These are phyloP conservation scores for Eumacrocentrus americanus DNA, from an alignment of 2,888 invertebrate species.

Conservation along the genomic window DNA sequence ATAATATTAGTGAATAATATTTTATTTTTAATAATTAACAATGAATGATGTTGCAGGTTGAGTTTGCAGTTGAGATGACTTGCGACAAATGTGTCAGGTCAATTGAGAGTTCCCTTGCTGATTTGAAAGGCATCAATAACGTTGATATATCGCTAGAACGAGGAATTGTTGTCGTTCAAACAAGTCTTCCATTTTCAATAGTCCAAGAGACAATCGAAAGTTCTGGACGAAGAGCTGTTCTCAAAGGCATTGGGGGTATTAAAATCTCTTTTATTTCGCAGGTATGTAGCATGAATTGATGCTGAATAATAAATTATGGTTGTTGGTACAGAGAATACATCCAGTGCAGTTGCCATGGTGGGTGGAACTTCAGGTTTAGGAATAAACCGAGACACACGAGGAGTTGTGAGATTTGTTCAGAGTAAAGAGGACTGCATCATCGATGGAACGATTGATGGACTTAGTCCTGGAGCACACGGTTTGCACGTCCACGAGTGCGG, in stretches of 20 bases:
- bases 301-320: not conserved
- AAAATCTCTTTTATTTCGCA: conserved; percentile 1
- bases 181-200: conserved; percentile 66
- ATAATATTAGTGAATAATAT: too few species aligned
- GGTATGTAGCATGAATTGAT: not conserved
- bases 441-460: conserved; percentile 85
- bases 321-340: conserved; percentile 49
- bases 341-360: conserved; percentile 78
- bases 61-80: conserved; percentile 72
- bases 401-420: conserved; percentile 81
- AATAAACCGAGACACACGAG: conserved; percentile 65
- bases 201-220: conserved; percentile 63
- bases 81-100: conserved; percentile 65
- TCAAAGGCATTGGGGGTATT: conserved; percentile 79
- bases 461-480: conserved; percentile 68
- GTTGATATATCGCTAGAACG: conserved; percentile 66
- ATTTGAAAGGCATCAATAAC: conserved; percentile 61
- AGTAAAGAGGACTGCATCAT: conserved; percentile 69
- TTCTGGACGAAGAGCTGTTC: conserved; percentile 74
- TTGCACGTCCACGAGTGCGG: conserved; percentile 75
- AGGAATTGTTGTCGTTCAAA: conserved; percentile 74
- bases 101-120: conserved; percentile 61
- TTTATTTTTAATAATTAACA: not conserved
- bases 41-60: conserved; percentile 61
- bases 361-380: conserved; percentile 61